Evolutionary conservation across 2,888 invertebrate genomes (phyloP), one percentile per base, ranked within the genome.

Genomic region (Diadegma fenestrale): DNA sequence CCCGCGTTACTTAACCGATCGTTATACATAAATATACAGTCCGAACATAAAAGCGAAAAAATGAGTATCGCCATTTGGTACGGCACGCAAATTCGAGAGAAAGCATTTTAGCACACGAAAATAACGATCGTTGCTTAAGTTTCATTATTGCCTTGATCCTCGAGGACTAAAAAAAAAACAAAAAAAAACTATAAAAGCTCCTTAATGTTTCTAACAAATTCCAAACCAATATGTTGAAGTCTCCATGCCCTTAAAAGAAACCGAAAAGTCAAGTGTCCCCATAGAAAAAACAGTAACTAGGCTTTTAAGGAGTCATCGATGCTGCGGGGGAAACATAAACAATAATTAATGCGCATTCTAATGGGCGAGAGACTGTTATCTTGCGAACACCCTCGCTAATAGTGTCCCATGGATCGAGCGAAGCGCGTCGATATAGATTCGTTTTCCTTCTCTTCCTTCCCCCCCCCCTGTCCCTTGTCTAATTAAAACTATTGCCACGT

Each of bases 291-390:
- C 37, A 54, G 14, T n/a, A 71, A 6, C 6, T 51, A 14, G 12
- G 51, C 19, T 45, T 19, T 30, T 14, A 33, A n/a, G 14, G 14
- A 66, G 12, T n/a, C 6, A 63, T 45, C 45, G 6, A 19, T 45
- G 22, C 8, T 14, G 66, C 37, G 37, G 1, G 30, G 54, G 6
- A 45, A 58, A 17, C 54, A 72, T 64, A 73, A 80, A 68, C 77
- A 84, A 84, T 84, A 84, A 84, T 84, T 80, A 80, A 84, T 84
- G 84, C 80, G 80, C 80, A 84, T 84, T 68, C 84, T 84, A 84
- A 84, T 80, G 77, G 77, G 12, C 45, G 66, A 51, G 76, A 66
- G 73, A 12, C 76, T 51, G 69, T 58, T 71, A 84, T 80, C 84
- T 80, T 58, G 76, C 84, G 41, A 77, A 80, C 80, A 84, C 84